Conservation (phyloP, 2,888 invertebrate species). For the Plutella xylostella region DNA sequence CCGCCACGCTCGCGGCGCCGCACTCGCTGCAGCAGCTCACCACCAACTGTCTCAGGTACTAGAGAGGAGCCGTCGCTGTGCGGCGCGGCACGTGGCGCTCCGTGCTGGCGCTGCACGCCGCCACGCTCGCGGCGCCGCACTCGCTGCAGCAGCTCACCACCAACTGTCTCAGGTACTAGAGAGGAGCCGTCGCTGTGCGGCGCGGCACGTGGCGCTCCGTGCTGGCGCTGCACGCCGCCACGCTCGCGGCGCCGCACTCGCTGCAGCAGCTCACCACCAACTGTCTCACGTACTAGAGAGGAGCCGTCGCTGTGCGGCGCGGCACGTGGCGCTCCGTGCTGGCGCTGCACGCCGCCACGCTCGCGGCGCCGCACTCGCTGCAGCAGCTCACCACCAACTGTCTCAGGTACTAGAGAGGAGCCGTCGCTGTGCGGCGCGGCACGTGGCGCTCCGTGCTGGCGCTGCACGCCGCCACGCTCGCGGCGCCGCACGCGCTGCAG, state of each 20-base stretch:
- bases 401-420: slow-evolving; percentile 50
- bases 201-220: slow-evolving; percentile 84
- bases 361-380: slow-evolving; percentile 47
- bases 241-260: slow-evolving; percentile 44
- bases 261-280: slow-evolving; percentile 68
- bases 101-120: slow-evolving; percentile 62
- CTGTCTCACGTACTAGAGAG: slow-evolving; percentile 62
- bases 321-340: slow-evolving; percentile 82
- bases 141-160: slow-evolving; percentile 66
- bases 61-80: slow-evolving; percentile 68
- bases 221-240: slow-evolving; percentile 50
- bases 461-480: slow-evolving; percentile 35
- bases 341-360: slow-evolving; percentile 42
- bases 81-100: slow-evolving; percentile 86
- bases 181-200: slow-evolving; percentile 74
- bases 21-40: slow-evolving; percentile 64
- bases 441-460: slow-evolving; percentile 77
- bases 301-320: slow-evolving; percentile 78
- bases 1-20: slow-evolving; percentile 33
- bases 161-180: slow-evolving; percentile 68
- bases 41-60: slow-evolving; percentile 71
- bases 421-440: slow-evolving; percentile 82
- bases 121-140: slow-evolving; percentile 37
- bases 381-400: slow-evolving; percentile 72
- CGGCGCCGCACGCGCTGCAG: slow-evolving; percentile 50